A percentile compares a stretch with the other conserved stretches of the same genome.
Evolutionary conservation across 2,888 invertebrate genomes (phyloP).

Genomic region (Luperina testacea): DNA sequence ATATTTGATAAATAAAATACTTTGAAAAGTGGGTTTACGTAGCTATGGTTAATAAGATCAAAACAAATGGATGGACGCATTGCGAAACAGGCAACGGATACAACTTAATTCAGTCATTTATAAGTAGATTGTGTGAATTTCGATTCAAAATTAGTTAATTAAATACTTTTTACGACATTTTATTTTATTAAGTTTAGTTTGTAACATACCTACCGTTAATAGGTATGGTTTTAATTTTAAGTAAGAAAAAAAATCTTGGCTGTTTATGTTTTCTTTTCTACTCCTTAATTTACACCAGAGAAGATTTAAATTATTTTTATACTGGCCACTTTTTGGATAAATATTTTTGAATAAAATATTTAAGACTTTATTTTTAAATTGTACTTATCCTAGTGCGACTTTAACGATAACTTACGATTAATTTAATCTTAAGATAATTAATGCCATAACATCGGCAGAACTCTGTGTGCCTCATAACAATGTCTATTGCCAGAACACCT

Average conservation of each 20-base stretch:
- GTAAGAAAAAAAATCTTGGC: background rate
- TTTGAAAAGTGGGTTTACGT: background rate
- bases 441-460: background rate
- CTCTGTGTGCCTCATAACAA: background rate
- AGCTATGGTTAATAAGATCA: background rate
- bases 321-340: background rate
- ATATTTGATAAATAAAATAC: conserved; percentile 3
- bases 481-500: background rate
- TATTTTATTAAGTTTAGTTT: background rate
- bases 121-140: background rate
- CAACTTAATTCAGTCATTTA: conserved; percentile 8
- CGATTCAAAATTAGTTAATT: background rate
- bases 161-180: conserved; percentile 6
- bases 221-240: background rate
- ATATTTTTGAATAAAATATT: conserved; percentile 16
- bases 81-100: background rate
- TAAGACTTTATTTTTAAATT: background rate
- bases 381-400: background rate
- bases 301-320: background rate
- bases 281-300: conserved; percentile 18
- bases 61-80: background rate
- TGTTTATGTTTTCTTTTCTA: background rate
- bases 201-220: background rate
- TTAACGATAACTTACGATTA: background rate
- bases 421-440: background rate